Evolutionary conservation across 2,888 invertebrate genomes (phyloP).

Genomic region (Macrosoma leucophasiata): DNA sequence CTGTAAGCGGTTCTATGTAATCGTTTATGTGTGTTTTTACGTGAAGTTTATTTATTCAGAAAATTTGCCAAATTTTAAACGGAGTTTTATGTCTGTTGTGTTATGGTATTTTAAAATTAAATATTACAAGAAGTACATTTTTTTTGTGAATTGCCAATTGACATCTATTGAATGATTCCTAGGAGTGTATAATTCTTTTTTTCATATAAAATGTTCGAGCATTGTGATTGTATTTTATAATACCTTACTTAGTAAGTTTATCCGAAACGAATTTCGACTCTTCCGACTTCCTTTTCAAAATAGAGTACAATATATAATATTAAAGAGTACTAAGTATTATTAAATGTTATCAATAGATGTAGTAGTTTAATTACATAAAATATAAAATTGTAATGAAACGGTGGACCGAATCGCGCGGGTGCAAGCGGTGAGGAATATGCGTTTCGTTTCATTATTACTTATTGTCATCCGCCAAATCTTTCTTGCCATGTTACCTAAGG

Average conservation of each 20-base stretch:
- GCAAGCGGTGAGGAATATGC: constrained; percentile 47
- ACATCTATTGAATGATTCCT: too few species aligned
- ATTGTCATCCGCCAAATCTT: too few species aligned
- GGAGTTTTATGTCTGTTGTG: too few species aligned
- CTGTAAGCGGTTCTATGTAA: constrained; percentile 19
- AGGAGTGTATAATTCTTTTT: constrained; percentile 13
- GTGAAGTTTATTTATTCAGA: too few species aligned
- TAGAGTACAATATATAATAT: constrained; percentile 29
- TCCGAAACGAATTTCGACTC: constrained; percentile 63
- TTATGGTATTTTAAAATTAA: too few species aligned
- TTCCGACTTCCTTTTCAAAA: constrained; percentile 54
- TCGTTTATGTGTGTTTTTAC: constrained; percentile 10
- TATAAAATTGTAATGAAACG: constrained; percentile 33
- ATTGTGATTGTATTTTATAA: constrained; percentile 50
- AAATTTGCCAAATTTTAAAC: too few species aligned
- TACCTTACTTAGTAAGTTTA: constrained; percentile 28
- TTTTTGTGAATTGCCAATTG: too few species aligned
- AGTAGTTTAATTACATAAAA: constrained; percentile 15
- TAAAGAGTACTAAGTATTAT: constrained; percentile 8
- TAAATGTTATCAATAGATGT: not conserved
- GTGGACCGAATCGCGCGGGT: constrained; percentile 54
- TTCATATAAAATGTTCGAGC: constrained; percentile 48
- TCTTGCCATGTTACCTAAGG: constrained; percentile 35
- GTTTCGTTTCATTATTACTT: constrained; percentile 40
- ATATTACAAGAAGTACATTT: too few species aligned